phyloP scores from a whole-genome alignment of 1,140 invertebrate species.

The Ephestia elutella region DNA sequence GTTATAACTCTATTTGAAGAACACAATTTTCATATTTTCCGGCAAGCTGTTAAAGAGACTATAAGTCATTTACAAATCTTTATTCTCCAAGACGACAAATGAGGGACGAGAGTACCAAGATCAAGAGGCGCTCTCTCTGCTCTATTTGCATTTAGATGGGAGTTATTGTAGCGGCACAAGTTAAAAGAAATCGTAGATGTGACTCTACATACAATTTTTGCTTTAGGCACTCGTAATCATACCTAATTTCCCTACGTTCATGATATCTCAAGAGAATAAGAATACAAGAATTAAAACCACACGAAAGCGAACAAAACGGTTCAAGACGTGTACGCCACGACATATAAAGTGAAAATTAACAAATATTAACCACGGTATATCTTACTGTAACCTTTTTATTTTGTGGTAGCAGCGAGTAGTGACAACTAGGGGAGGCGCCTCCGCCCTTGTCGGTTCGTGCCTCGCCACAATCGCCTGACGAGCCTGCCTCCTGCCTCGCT shows the following conservation, averaged over 20 bases:
- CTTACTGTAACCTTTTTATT: not conserved
- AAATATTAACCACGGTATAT: too few relatives aligned
- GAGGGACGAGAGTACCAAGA: conserved; percentile 48
- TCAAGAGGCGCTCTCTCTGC: conserved; percentile 39
- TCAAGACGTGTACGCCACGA: too few relatives aligned
- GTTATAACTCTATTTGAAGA: not conserved
- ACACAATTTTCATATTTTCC: not conserved
- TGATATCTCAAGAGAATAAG: not conserved
- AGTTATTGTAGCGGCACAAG: conserved; percentile 24
- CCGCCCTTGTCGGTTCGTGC: not conserved
- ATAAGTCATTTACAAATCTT: conserved; percentile 26
- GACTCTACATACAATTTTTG: not conserved
- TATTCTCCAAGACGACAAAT: conserved; percentile 40
- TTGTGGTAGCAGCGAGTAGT: conserved; percentile 2
- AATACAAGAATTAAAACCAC: too few relatives aligned
- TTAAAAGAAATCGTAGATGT: not conserved
- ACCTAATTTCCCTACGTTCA: not conserved
- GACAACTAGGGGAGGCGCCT: conserved; percentile 23
- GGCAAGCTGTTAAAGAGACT: not conserved
- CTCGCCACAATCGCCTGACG: conserved; percentile 6
- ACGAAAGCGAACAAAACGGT: too few relatives aligned
- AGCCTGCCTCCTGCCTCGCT: conserved; percentile 9
- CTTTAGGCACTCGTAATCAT: not conserved
- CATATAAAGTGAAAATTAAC: too few relatives aligned
- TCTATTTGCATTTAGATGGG: conserved; percentile 65